Percentiles rank a stretch among this genome's conserved stretches.
These are phyloP conservation scores for Argyra leucocephala DNA, from an alignment of 2,888 invertebrate genomes.

Conservation along the genomic window DNA sequence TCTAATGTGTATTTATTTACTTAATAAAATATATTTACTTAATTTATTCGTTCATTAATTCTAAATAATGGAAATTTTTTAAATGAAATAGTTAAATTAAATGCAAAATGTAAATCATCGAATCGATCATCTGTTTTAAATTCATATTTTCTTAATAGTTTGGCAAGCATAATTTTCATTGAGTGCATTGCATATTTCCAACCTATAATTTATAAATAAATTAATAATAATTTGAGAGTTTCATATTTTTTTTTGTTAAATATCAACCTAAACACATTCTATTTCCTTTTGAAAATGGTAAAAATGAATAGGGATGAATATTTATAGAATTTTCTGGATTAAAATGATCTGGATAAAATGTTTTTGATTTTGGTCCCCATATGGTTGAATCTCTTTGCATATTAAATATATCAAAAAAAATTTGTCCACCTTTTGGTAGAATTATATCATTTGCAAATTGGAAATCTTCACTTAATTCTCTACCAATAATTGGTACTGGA, in stretches of 20 bases:
- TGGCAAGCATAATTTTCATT: constrained; percentile 34
- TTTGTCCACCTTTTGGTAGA: constrained; percentile 19
- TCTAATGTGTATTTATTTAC: too few relatives aligned
- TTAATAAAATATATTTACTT: too few relatives aligned
- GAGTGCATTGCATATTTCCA: constrained; percentile 36
- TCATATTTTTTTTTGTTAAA: not conserved
- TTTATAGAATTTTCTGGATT: constrained; percentile 33
- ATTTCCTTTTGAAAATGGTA: constrained; percentile 39
- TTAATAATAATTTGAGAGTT: too few relatives aligned
- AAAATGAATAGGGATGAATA: constrained; percentile 37
- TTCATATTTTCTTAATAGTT: constrained; percentile 33
- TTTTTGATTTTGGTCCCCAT: constrained; percentile 38
- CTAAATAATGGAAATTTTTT: too few relatives aligned
- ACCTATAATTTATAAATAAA: constrained; percentile 27
- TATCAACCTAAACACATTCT: constrained; percentile 37
- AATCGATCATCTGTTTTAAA: constrained; percentile 35
- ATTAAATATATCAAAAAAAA: constrained; percentile 31
- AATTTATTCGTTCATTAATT: too few relatives aligned
- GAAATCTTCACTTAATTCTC: not conserved
- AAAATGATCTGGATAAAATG: constrained; percentile 40
- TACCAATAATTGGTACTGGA: constrained; percentile 13
- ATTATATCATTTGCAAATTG: not conserved
- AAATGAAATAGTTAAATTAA: too few relatives aligned
- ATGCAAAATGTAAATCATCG: constrained; percentile 33
- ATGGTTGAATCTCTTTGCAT: constrained; percentile 36